Percentiles rank a stretch among this genome's conserved stretches.
Conservation (phyloP, 2,797 vertebrate genomes). For the Limnodromus scolopaceus region DNA sequence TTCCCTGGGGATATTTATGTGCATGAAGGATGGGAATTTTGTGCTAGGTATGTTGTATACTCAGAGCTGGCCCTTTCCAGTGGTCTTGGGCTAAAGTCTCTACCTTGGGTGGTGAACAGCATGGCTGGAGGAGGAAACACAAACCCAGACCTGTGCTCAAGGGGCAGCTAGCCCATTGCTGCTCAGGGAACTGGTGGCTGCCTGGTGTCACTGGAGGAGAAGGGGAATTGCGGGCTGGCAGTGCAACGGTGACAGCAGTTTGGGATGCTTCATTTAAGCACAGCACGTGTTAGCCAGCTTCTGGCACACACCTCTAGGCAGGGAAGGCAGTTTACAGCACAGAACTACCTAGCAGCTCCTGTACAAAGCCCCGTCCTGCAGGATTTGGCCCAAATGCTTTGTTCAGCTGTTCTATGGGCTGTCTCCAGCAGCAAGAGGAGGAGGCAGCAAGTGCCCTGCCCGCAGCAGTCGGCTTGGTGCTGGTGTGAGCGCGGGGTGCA, state of each 20-base stretch:
- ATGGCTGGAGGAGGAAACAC: background rate
- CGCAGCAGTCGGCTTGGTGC: background rate
- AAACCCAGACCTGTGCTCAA: background rate
- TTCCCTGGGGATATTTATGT: accelerated
- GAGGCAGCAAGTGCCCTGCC: background rate
- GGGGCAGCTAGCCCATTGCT: background rate
- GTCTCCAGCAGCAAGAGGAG: background rate
- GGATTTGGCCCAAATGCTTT: background rate
- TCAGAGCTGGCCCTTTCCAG: background rate
- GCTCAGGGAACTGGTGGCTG: background rate
- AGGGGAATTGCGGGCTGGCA: background rate
- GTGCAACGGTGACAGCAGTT: background rate
- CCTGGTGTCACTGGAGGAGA: background rate
- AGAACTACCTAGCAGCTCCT: background rate
- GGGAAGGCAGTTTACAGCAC: background rate
- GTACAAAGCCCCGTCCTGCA: background rate
- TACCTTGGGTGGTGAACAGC: background rate
- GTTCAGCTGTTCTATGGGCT: accelerated
- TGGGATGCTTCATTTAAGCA: background rate
- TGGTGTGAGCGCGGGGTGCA: accelerated
- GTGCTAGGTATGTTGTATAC: background rate
- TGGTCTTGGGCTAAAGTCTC: background rate
- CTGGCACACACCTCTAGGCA: background rate
- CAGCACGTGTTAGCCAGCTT: background rate
- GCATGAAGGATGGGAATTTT: background rate